Evolutionary conservation across 1,140 invertebrate species (phyloP).

Genomic region (Trachelipus rathkii): DNA sequence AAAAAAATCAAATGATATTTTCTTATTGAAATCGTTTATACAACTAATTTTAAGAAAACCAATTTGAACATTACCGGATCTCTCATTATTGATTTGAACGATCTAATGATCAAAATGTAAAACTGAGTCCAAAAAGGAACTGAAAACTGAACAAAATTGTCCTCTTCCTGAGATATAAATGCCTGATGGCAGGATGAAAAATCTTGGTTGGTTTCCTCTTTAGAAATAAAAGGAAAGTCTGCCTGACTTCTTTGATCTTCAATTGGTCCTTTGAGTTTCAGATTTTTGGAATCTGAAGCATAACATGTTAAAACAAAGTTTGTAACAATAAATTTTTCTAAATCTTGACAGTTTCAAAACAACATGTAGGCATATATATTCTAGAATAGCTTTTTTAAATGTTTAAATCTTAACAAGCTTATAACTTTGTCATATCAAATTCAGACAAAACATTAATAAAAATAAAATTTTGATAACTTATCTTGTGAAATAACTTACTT

Average conservation of each 20-base stretch:
- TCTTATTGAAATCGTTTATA: too few relatives aligned
- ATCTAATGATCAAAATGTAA: conserved; percentile 73
- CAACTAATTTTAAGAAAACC: neutral
- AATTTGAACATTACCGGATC: conserved; percentile 60
- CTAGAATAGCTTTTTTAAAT: too few relatives aligned
- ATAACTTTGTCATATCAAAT: neutral
- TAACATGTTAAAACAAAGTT: neutral
- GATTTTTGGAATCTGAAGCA: conserved; percentile 6
- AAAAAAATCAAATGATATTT: too few relatives aligned
- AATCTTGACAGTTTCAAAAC: too few relatives aligned
- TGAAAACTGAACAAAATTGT: conserved; percentile 61
- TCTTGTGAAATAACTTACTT: neutral
- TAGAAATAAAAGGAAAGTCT: neutral
- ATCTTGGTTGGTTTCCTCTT: neutral
- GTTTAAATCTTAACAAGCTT: neutral
- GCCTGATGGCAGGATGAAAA: conserved; percentile 54
- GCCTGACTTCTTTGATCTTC: neutral
- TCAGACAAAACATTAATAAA: neutral
- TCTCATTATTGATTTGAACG: conserved; percentile 79
- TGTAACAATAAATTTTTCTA: neutral
- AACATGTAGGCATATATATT: too few relatives aligned
- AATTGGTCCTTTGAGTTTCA: neutral
- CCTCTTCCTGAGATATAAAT: conserved; percentile 52
- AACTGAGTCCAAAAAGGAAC: conserved; percentile 24
- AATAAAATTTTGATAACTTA: neutral